A percentile compares a stretch with the other conserved stretches of the same genome.
These are phyloP conservation scores for Bombus difficillimus DNA, from an alignment of 1,140 invertebrate genomes.

Conservation along the genomic window DNA sequence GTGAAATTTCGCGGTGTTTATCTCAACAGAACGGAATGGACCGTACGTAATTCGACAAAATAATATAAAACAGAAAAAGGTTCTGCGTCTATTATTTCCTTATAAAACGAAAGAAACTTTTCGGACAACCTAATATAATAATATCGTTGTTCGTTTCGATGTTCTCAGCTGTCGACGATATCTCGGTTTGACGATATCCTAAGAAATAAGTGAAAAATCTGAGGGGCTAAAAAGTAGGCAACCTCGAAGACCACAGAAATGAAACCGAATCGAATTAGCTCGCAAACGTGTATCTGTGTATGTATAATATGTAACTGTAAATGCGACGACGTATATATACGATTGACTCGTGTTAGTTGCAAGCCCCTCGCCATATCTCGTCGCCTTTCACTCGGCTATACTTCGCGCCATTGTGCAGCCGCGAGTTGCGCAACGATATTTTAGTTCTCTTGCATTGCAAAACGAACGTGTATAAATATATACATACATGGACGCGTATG, in stretches of 20 bases:
- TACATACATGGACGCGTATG: conserved; percentile 7
- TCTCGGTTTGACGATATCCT: neutral
- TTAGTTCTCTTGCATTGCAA: conserved; percentile 71
- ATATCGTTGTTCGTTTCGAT: neutral
- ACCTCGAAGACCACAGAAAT: neutral
- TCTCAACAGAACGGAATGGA: no score
- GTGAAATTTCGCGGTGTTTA: no score
- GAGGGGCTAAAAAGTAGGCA: neutral
- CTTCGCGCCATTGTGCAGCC: conserved; percentile 74
- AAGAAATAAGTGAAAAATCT: neutral
- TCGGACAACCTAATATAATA: neutral
- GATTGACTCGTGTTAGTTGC: conserved; percentile 52
- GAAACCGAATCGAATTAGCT: conserved; percentile 28
- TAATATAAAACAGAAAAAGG: no score
- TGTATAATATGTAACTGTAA: conserved; percentile 11
- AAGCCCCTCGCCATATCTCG: conserved; percentile 61
- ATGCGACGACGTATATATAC: conserved; percentile 21
- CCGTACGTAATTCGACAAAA: no score
- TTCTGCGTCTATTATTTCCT: no score
- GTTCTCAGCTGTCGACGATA: no score
- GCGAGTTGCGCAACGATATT: conserved; percentile 76
- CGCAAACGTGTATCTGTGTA: neutral
- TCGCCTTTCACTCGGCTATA: conserved; percentile 80
- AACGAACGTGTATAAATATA: conserved; percentile 1
- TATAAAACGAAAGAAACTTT: no score